Base-by-base conservation (phyloP, 2,113 vertebrate genomes). In the Nyctereutes procyonoides region DNA sequence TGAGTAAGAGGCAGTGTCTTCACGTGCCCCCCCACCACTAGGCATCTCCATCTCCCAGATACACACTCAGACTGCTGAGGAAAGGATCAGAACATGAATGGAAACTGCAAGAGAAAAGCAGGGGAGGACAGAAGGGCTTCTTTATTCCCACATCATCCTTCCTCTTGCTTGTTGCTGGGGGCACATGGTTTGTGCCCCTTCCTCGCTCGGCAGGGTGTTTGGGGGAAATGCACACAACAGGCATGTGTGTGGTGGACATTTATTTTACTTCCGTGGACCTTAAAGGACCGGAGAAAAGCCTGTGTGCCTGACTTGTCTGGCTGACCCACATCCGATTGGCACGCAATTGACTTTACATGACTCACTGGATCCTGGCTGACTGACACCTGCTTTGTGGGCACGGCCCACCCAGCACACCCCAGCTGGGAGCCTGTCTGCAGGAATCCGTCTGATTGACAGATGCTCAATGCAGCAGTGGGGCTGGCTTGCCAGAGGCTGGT, bases 331-430 rank as follows among this genome's bases (percentile, higher is more conserved):
- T 76, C 86, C 48, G 83, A 65, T 28, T 2, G 4, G 81, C 56
- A 43, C 30, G 2, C 92, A 86, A 96, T 81, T 65, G 88, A 65
- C 77, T 56, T 11, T 65, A 63, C 43, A 2, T 6, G 65, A 30
- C 53, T 95, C 73, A 93, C 65, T 95, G 65, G 55, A 86, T 97
- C 89, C 30, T 2, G 38, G 74, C 86, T 82, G 53, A 90, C 53
- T 87, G 88, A 74, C 88, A 51, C 8, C 2, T 24, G 53, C 53
- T 53, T 58, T n/a, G n/a, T 51, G 86, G 82, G 38, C 53, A 7
- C 0, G 2, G n/a, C 65, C 48, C 6, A 1, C 15, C 90, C 73
- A n/a, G 48, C 90, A 20, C 56, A 65, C 14, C 5, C 38, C 30
- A 9, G 35, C 17, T 15, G 5, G 5, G 38, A 87, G 67, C 85